Percentiles rank a stretch among this genome's conserved stretches.
phyloP scores from a whole-genome alignment of 2,888 invertebrate genomes.

The Pollenia amentaria region DNA sequence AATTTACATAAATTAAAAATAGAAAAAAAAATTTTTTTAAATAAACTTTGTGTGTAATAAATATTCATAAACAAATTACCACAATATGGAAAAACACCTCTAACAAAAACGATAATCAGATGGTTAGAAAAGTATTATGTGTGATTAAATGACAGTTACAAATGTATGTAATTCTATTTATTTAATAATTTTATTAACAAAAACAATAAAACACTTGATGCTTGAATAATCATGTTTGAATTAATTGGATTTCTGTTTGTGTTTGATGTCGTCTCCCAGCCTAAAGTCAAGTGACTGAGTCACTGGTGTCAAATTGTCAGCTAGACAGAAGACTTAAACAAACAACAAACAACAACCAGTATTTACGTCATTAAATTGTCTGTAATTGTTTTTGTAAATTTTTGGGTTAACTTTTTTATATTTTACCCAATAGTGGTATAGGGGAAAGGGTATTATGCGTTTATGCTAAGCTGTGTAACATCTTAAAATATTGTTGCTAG shows the following conservation, averaged over 20 bases:
- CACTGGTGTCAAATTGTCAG: constrained; percentile 46
- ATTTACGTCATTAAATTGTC: neutral
- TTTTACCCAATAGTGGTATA: too few species aligned
- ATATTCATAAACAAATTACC: constrained; percentile 54
- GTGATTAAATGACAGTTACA: constrained; percentile 48
- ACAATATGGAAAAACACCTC: constrained; percentile 13
- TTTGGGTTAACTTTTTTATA: too few species aligned
- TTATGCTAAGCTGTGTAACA: too few species aligned
- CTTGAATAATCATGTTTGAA: constrained; percentile 57
- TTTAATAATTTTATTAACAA: constrained; percentile 43
- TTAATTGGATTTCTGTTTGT: constrained; percentile 37
- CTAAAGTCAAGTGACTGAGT: constrained; percentile 28
- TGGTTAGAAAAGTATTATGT: constrained; percentile 35
- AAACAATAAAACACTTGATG: constrained; percentile 49
- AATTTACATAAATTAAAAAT: constrained; percentile 56
- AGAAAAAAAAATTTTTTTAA: neutral
- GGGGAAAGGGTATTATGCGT: too few species aligned
- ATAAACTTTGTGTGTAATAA: constrained; percentile 40
- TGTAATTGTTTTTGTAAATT: constrained; percentile 11
- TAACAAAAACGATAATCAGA: constrained; percentile 19
- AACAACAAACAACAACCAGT: neutral
- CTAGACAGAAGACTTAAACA: neutral
- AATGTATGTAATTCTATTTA: constrained; percentile 39
- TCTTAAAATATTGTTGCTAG: too few species aligned
- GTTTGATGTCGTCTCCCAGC: neutral